These are phyloP conservation scores for Hydrophis major DNA, from an alignment of 2,797 vertebrate genomes.

Conservation along the genomic window DNA sequence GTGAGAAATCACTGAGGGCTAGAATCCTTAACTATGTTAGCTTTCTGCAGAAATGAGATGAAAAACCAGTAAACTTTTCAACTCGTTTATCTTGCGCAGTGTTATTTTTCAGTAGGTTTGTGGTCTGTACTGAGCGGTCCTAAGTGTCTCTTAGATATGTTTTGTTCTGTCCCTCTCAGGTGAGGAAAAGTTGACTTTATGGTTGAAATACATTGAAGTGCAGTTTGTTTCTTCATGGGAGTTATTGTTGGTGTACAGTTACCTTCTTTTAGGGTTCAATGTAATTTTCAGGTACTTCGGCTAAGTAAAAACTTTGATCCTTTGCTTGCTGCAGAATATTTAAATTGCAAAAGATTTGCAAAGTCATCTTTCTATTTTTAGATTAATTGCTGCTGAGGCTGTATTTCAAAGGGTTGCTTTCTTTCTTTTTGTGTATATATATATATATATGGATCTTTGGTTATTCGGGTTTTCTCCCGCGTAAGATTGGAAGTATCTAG, in stretches of 20 bases:
- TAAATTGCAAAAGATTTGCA: slow-evolving; percentile 24
- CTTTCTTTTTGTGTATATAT: too few relatives aligned
- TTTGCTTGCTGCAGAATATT: not conserved
- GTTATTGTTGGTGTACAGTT: not conserved
- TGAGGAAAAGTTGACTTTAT: not conserved
- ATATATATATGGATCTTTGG: too few relatives aligned
- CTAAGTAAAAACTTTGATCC: not conserved
- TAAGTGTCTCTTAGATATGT: not conserved
- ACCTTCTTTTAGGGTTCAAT: slow-evolving; percentile 16
- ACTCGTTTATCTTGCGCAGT: not conserved
- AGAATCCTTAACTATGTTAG: too few relatives aligned
- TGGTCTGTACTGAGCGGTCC: slow-evolving; percentile 38
- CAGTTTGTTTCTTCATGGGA: not conserved
- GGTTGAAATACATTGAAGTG: not conserved
- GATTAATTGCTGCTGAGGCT: not conserved
- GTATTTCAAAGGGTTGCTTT: not conserved
- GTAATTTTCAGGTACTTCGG: not conserved
- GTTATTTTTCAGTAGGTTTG: slow-evolving; percentile 13
- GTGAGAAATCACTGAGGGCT: too few relatives aligned
- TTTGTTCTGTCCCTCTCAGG: too few relatives aligned
- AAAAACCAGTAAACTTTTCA: not conserved
- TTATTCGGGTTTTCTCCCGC: too few relatives aligned
- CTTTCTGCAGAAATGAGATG: not conserved
- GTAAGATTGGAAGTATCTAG: too few relatives aligned
- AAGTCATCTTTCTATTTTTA: not conserved